Conservation (phyloP, 2,888 invertebrate species). For the Agrotis puta region DNA sequence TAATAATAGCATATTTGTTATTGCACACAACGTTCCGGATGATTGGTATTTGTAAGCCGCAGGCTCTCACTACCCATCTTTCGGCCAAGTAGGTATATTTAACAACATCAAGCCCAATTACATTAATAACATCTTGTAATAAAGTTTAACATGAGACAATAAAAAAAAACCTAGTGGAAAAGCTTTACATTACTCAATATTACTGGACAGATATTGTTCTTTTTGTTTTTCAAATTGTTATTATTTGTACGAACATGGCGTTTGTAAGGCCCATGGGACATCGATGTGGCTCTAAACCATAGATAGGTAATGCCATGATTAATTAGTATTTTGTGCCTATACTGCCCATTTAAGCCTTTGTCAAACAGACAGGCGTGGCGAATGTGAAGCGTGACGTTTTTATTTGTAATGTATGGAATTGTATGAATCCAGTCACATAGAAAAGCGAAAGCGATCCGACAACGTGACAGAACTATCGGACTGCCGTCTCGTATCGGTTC, state of each 20-base stretch:
- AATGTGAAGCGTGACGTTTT: no score
- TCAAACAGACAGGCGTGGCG: no score
- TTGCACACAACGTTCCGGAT: slow-evolving; percentile 1
- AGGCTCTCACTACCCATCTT: not conserved
- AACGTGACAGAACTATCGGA: no score
- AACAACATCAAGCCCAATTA: slow-evolving; percentile 1
- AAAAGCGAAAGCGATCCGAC: no score
- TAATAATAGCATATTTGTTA: slow-evolving; percentile 2
- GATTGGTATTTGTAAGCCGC: slow-evolving; percentile 4
- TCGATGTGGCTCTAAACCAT: not conserved
- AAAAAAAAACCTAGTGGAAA: not conserved
- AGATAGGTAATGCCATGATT: not conserved
- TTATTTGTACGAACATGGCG: not conserved
- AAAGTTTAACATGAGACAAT: not conserved
- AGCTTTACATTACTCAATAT: not conserved
- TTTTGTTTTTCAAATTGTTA: not conserved
- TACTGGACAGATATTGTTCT: not conserved
- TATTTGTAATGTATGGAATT: no score
- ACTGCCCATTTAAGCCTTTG: slow-evolving; percentile 1
- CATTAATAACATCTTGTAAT: slow-evolving; percentile 1
- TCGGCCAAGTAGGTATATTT: not conserved
- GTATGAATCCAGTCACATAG: no score
- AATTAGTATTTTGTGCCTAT: slow-evolving; percentile 5
- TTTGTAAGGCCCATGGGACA: not conserved
- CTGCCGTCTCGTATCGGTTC: no score